phyloP scores from a whole-genome alignment of 2,113 vertebrate species.

The Laticauda colubrina region DNA sequence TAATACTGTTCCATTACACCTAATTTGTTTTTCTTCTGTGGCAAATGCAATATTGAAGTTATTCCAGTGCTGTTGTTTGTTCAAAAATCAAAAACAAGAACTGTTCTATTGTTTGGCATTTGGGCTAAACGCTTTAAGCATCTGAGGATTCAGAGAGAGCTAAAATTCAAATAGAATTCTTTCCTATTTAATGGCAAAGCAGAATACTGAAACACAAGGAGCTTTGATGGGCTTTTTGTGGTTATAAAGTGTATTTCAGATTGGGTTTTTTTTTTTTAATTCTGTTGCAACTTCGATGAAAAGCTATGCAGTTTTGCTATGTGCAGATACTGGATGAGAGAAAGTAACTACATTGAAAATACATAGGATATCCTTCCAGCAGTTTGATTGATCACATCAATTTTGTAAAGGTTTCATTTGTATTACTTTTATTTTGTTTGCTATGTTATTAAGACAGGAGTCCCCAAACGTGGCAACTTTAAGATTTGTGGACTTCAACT shows the following conservation, averaged over 20 bases:
- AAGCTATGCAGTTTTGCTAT: not conserved
- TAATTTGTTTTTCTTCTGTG: not conserved
- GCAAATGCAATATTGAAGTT: not conserved
- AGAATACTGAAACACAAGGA: conserved; percentile 24
- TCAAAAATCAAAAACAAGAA: not conserved
- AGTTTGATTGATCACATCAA: conserved; percentile 11
- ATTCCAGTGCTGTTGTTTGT: not conserved
- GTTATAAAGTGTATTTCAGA: conserved; percentile 23
- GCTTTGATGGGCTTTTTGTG: conserved; percentile 25
- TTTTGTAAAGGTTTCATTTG: conserved; percentile 37
- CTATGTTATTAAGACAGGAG: conserved; percentile 19
- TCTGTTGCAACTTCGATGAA: conserved; percentile 23
- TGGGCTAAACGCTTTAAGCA: conserved; percentile 41
- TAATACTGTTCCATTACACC: conserved; percentile 30
- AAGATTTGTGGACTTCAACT: too few relatives aligned
- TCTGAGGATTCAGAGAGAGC: conserved; percentile 37
- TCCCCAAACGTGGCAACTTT: too few relatives aligned
- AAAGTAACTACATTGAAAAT: conserved; percentile 35
- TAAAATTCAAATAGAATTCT: conserved; percentile 58
- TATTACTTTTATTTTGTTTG: conserved; percentile 48
- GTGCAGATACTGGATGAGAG: conserved; percentile 12
- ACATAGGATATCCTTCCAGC: not conserved
- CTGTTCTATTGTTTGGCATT: not conserved
- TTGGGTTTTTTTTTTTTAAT: conserved; percentile 30
- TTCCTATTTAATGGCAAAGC: conserved; percentile 47